These are phyloP conservation scores for Formica exsecta DNA, from an alignment of 1,140 invertebrate species.

Conservation along the genomic window DNA sequence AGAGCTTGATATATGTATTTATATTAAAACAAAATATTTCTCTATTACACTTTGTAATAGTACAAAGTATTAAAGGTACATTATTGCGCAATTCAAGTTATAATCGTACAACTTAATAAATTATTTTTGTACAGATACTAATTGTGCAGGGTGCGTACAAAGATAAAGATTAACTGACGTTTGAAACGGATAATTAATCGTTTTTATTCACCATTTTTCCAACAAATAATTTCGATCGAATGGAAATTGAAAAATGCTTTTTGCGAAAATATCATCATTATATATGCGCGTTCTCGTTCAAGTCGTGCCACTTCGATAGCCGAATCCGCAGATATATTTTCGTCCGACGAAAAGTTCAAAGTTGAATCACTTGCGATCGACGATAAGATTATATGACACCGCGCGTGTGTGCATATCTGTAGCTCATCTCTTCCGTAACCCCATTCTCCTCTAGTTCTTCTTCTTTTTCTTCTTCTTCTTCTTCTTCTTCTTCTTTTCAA, in stretches of 20 bases:
- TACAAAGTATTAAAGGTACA: constrained; percentile 11
- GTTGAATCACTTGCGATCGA: constrained; percentile 69
- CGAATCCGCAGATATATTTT: constrained; percentile 57
- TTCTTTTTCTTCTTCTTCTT: not conserved
- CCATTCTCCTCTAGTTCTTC: not conserved
- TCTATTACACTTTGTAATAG: not conserved
- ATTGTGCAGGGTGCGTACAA: not conserved
- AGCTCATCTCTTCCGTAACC: constrained; percentile 39
- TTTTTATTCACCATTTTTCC: constrained; percentile 11
- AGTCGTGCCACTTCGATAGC: constrained; percentile 48
- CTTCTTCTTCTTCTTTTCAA: not conserved
- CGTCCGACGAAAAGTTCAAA: constrained; percentile 70
- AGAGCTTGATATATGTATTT: not conserved
- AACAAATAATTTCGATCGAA: constrained; percentile 12
- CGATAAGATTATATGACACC: constrained; percentile 69
- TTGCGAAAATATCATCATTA: constrained; percentile 31
- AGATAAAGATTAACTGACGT: not conserved
- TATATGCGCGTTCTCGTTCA: constrained; percentile 28
- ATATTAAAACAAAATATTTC: constrained; percentile 2
- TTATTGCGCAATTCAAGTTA: constrained; percentile 22
- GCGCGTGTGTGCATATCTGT: constrained; percentile 44
- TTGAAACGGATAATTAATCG: constrained; percentile 8
- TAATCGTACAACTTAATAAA: constrained; percentile 14
- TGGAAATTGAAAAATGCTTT: not conserved
- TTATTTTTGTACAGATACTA: constrained; percentile 1